A percentile compares a stretch with the other conserved stretches of the same genome.
phyloP scores from a whole-genome alignment of 2,113 vertebrate genomes.

The Typhlomys cinereus region DNA sequence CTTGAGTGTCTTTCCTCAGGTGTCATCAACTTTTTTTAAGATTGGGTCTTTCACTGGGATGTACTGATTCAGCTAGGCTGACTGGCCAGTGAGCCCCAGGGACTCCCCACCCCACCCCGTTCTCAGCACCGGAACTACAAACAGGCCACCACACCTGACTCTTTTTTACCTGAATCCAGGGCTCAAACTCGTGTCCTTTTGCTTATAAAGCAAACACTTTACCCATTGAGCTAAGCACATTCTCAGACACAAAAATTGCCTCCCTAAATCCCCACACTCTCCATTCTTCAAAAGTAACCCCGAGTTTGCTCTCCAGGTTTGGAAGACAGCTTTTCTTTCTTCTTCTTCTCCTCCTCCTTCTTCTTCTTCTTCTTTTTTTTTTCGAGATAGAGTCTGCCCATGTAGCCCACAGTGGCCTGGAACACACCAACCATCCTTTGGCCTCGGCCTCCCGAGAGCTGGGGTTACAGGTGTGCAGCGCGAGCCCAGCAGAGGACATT shows the following conservation, averaged over 20 bases:
- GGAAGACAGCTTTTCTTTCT: neutral
- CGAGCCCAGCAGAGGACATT: neutral
- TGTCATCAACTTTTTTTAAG: neutral
- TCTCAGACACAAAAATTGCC: neutral
- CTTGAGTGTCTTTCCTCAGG: neutral
- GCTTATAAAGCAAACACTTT: neutral
- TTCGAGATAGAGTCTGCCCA: neutral
- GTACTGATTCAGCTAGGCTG: too few relatives aligned
- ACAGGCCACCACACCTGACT: neutral
- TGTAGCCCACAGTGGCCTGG: neutral
- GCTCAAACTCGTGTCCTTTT: neutral
- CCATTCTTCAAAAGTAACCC: neutral
- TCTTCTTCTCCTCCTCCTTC: too few relatives aligned
- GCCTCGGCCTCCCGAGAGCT: neutral
- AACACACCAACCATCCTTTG: neutral
- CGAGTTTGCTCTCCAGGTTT: neutral
- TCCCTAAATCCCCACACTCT: neutral
- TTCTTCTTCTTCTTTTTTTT: too few relatives aligned
- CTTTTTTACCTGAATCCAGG: too few relatives aligned
- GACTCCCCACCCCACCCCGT: neutral
- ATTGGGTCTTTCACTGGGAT: neutral
- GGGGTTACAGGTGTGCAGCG: neutral
- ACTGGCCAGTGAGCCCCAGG: neutral
- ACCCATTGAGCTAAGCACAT: neutral
- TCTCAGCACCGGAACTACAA: neutral